phyloP scores from a whole-genome alignment of 2,113 vertebrate species.

The Ursus arctos region DNA sequence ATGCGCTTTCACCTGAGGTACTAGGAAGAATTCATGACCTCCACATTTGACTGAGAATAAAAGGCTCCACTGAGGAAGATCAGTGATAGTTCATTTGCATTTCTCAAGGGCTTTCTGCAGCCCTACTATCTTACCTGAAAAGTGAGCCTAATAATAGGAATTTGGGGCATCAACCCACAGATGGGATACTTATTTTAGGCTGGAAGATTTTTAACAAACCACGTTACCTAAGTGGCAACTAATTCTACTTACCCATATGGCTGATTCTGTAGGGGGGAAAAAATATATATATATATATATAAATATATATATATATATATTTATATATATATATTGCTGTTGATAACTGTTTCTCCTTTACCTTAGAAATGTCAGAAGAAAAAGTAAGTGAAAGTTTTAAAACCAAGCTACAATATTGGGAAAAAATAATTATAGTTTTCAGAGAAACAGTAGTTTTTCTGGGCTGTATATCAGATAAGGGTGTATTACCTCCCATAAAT shows the following conservation, averaged over 20 bases:
- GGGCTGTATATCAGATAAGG: neutral
- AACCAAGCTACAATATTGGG: neutral
- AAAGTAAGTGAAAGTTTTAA: neutral
- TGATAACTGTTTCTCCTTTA: neutral
- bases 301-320: neutral
- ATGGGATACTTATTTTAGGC: neutral
- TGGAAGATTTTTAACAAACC: neutral
- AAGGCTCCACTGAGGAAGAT: neutral
- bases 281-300: neutral
- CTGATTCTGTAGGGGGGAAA: neutral
- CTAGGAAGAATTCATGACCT: neutral
- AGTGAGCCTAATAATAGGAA: neutral
- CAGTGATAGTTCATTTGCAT: neutral
- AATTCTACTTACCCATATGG: neutral
- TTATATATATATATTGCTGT: neutral
- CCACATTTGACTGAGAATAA: neutral
- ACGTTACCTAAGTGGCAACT: neutral
- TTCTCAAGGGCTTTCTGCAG: neutral
- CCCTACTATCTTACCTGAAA: neutral
- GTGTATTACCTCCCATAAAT: neutral
- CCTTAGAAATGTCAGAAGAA: constrained; percentile 31
- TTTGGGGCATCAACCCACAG: neutral
- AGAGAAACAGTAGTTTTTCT: neutral
- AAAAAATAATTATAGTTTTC: neutral
- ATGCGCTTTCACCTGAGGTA: neutral